Base-by-base conservation (phyloP, 2,888 invertebrate genomes). In the Adela reaumurella region DNA sequence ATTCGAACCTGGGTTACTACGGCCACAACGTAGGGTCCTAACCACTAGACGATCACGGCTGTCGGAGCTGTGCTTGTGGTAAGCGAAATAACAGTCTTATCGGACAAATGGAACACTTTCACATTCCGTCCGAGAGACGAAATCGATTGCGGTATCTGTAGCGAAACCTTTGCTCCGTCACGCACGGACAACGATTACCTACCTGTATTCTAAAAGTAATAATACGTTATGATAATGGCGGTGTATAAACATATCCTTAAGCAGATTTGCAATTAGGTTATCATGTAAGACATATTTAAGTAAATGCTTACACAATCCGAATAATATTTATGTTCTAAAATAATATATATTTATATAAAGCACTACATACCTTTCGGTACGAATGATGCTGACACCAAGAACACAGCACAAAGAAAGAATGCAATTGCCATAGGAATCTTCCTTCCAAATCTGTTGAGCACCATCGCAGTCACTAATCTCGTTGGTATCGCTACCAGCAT, bases 1-100 rank as follows among this genome's bases (percentile, higher is more conserved):
- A 84, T 84, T 86, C 85, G 85, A 86, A 86, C 85, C 86, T 85
- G 85, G 85, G 85, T 86, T 86, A 84, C 84, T 84, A 84, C 85
- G 84, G 84, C 84, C 84, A 84, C 84, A 84, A 84, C 83, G 83
- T 83, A 82, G 82, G 79, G 83, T 84, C 82, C 83, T 84, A 84
- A 85, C 84, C 84, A 85, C 85, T 84, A 84, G 83, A 85, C 84
- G 84, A 84, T 84, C 83, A 84, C 84, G 84, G 84, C 84, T 81
- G 62, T 52, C 62, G 67, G 64, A 68, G 70, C 68, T 14, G 8
- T 35, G 35, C 11, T 14, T 14, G n/a, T 14, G 35, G 35, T 14
- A 8, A 14, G 14, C 35, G 35, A 35, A 35, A 4, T 35, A 35
- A 4, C 24, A 24, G 8, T 35, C 14, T 35, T 35, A 35, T 35